Evolutionary conservation across 1,140 invertebrate species (phyloP).

Genomic region (Acromyrmex echinatior): DNA sequence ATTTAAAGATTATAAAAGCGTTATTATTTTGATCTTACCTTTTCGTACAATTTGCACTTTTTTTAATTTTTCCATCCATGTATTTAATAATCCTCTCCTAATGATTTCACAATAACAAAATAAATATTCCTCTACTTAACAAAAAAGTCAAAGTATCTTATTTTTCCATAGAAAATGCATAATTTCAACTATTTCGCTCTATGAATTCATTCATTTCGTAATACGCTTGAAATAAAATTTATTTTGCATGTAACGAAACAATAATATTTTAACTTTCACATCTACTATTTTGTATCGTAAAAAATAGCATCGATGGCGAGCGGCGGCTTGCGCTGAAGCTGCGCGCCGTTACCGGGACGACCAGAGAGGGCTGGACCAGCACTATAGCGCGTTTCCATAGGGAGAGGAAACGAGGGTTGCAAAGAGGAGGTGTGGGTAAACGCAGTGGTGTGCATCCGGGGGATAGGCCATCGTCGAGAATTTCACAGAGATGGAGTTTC

Average conservation of each 20-base stretch:
- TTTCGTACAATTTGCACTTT: neutral
- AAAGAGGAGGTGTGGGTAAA: conserved; percentile 75
- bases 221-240: neutral
- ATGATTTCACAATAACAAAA: neutral
- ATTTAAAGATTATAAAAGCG: neutral
- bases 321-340: conserved; percentile 60
- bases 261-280: conserved; percentile 1
- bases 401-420: conserved; percentile 71
- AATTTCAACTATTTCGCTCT: neutral
- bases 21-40: neutral
- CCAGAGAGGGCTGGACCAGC: conserved; percentile 85
- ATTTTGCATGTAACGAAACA: neutral
- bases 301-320: conserved; percentile 47
- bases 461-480: conserved; percentile 80
- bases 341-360: conserved; percentile 83
- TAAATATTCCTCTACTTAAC: neutral
- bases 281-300: neutral
- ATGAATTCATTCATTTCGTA: neutral
- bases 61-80: neutral
- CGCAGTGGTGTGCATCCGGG: conserved; percentile 81
- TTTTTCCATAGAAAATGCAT: neutral
- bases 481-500: conserved; percentile 87
- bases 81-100: neutral
- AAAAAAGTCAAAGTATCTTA: neutral
- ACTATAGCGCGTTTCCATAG: conserved; percentile 75